Conservation (phyloP, 1,140 invertebrate genomes). For the Brachionus paranguensis region DNA sequence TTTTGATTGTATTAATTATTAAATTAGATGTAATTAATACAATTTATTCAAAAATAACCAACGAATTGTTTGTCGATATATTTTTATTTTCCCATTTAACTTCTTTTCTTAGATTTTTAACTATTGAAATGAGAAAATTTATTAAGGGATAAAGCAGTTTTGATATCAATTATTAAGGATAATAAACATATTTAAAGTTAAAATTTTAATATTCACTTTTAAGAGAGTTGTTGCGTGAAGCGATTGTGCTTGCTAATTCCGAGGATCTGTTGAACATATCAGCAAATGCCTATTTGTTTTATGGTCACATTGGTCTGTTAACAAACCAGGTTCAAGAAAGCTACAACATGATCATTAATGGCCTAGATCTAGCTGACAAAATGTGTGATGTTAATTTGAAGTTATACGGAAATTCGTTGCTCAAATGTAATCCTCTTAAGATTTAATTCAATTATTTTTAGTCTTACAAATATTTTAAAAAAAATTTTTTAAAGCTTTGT, state of each 20-base stretch:
- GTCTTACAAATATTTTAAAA: background rate
- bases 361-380: slow-evolving; percentile 5
- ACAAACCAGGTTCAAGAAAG: slow-evolving; percentile 22
- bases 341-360: slow-evolving; percentile 10
- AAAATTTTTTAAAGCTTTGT: background rate
- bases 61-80: too few relatives aligned
- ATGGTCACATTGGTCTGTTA: slow-evolving; percentile 6
- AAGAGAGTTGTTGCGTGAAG: slow-evolving; percentile 21
- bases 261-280: slow-evolving; percentile 24
- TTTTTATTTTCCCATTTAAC: background rate
- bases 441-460: background rate
- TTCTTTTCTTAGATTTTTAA: background rate
- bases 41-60: too few relatives aligned
- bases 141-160: background rate
- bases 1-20: background rate
- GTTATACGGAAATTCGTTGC: background rate
- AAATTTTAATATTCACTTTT: background rate
- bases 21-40: too few relatives aligned
- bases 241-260: slow-evolving; percentile 13
- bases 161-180: too few relatives aligned
- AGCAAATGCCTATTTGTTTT: background rate
- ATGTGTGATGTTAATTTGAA: slow-evolving; percentile 24
- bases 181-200: too few relatives aligned
- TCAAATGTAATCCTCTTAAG: background rate
- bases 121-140: background rate